Conservation (phyloP, 2,113 vertebrate genomes). For the Candoia aspera region DNA sequence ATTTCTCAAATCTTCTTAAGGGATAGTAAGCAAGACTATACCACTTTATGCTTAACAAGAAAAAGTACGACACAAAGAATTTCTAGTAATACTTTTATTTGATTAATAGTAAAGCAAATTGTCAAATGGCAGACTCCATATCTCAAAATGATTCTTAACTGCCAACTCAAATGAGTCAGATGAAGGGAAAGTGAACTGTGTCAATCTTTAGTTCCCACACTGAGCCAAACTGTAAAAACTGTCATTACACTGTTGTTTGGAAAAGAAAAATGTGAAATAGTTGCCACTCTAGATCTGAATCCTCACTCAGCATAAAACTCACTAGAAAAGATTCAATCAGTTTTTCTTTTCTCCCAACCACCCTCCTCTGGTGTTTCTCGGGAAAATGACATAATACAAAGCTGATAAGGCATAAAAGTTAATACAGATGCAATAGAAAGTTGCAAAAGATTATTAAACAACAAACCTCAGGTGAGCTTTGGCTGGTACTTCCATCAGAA, state of each 20-base stretch:
- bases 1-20: not conserved
- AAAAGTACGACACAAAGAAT: not conserved
- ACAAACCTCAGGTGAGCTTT: constrained; percentile 85
- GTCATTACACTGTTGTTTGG: too few relatives aligned
- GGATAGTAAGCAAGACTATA: not conserved
- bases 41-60: not conserved
- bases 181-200: not conserved
- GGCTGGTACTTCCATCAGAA: constrained; percentile 76
- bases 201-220: not conserved
- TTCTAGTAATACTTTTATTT: not conserved
- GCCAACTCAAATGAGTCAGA: not conserved
- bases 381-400: not conserved
- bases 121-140: not conserved
- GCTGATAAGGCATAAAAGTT: not conserved
- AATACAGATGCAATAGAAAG: not conserved
- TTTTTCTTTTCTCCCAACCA: not conserved
- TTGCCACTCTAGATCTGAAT: not conserved
- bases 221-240: not conserved
- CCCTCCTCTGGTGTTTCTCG: not conserved
- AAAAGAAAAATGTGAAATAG: not conserved
- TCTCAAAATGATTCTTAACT: not conserved
- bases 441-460: not conserved
- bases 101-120: not conserved
- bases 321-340: not conserved
- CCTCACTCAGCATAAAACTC: not conserved